These are phyloP conservation scores for Syngnathus rostellatus DNA, from an alignment of 2,797 vertebrate genomes.

Conservation along the genomic window DNA sequence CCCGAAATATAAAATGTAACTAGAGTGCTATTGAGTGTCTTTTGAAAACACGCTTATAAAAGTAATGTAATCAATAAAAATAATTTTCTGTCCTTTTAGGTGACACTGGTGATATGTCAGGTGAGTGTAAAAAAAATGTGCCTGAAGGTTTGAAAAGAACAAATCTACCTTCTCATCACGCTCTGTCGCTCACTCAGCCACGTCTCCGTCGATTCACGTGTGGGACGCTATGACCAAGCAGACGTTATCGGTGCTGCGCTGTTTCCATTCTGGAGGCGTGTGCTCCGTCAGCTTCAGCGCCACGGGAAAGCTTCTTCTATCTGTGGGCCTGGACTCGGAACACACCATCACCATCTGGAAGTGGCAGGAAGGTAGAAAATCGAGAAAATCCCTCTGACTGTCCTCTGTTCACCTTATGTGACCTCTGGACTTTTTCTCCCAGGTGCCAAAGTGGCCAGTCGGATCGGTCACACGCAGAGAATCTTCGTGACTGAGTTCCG, in stretches of 20 bases:
- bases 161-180: neutral
- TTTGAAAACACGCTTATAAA: neutral
- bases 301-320: constrained; percentile 91
- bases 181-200: constrained; percentile 64
- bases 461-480: constrained; percentile 85
- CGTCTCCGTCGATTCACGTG: constrained; percentile 90
- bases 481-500: constrained; percentile 98
- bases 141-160: neutral
- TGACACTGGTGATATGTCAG: constrained; percentile 97
- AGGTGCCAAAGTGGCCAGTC: constrained; percentile 94
- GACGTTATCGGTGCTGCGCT: constrained; percentile 87
- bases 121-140: constrained; percentile 53
- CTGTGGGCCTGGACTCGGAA: constrained; percentile 87
- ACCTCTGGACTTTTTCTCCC: constrained; percentile 13
- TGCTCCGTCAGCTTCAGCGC: constrained; percentile 97
- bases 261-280: constrained; percentile 87
- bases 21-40: neutral
- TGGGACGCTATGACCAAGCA: constrained; percentile 97
- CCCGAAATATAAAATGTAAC: neutral
- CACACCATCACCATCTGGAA: constrained; percentile 97
- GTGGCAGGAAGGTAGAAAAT: constrained; percentile 92
- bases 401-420: neutral
- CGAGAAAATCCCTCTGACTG: neutral
- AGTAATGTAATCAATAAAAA: constrained; percentile 10
- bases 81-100: constrained; percentile 67